Conservation (phyloP, 2,113 vertebrate species). For the Pantherophis guttatus region DNA sequence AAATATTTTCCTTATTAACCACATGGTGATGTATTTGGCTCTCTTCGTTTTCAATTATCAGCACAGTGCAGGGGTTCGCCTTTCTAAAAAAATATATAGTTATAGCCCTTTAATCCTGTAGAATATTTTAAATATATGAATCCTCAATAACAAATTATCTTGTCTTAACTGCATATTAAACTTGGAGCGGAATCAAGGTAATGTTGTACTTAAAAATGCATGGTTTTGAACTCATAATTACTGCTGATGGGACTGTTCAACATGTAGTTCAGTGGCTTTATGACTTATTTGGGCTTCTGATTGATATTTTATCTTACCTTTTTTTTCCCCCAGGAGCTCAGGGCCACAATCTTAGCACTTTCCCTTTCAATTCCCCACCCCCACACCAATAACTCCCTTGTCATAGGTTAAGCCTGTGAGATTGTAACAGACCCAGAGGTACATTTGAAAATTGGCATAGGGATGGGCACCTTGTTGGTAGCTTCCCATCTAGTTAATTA, state of each 20-base stretch:
- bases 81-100: background rate
- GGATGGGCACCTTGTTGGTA: background rate
- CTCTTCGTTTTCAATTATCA: background rate
- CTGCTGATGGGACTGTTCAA: background rate
- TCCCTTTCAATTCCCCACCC: background rate
- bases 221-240: background rate
- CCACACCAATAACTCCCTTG: background rate
- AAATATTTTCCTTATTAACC: background rate
- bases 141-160: background rate
- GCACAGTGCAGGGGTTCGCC: background rate
- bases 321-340: background rate
- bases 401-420: background rate
- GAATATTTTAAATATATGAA: background rate
- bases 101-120: background rate
- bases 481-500: background rate
- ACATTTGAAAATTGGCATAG: background rate
- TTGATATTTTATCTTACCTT: background rate
- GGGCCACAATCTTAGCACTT: background rate
- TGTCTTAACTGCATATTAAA: background rate
- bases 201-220: background rate
- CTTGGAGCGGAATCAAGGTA: background rate
- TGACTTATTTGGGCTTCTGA: background rate
- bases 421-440: background rate
- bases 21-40: background rate
- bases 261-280: background rate